phyloP scores from a whole-genome alignment of 1,140 invertebrate genomes.

The Drosophila gunungcola region DNA sequence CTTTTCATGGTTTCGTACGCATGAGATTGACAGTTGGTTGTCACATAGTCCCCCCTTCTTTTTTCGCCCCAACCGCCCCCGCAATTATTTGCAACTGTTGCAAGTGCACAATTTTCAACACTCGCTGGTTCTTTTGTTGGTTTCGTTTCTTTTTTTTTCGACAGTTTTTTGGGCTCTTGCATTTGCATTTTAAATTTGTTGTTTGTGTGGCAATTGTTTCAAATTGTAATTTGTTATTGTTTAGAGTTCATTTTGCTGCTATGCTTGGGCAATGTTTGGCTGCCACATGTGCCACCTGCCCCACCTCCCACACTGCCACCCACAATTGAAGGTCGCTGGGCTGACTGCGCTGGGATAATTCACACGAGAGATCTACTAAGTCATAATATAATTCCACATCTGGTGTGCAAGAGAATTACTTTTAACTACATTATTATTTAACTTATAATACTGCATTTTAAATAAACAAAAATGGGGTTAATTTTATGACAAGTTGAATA shows the following conservation, averaged over 20 bases:
- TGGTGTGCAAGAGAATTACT: conserved; percentile 26
- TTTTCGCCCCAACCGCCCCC: neutral
- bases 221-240: conserved; percentile 73
- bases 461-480: conserved; percentile 8
- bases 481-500: conserved; percentile 68
- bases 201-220: conserved; percentile 74
- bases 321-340: conserved; percentile 59
- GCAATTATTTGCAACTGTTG: conserved; percentile 45
- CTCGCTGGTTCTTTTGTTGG: conserved; percentile 72
- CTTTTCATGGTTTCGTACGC: conserved; percentile 82
- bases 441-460: conserved; percentile 2
- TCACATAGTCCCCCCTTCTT: conserved; percentile 39
- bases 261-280: conserved; percentile 59
- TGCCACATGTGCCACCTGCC: conserved; percentile 20
- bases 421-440: conserved; percentile 19
- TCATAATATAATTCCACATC: conserved; percentile 37
- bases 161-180: conserved; percentile 59
- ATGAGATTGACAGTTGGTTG: conserved; percentile 80
- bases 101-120: conserved; percentile 69
- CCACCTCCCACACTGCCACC: conserved; percentile 3
- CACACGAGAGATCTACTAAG: conserved; percentile 44
- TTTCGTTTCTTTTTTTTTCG: conserved; percentile 41
- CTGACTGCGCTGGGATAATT: conserved; percentile 65
- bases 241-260: conserved; percentile 65
- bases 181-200: conserved; percentile 76